Conservation (phyloP, 2,113 vertebrate species). For the Brachyistius frenatus region DNA sequence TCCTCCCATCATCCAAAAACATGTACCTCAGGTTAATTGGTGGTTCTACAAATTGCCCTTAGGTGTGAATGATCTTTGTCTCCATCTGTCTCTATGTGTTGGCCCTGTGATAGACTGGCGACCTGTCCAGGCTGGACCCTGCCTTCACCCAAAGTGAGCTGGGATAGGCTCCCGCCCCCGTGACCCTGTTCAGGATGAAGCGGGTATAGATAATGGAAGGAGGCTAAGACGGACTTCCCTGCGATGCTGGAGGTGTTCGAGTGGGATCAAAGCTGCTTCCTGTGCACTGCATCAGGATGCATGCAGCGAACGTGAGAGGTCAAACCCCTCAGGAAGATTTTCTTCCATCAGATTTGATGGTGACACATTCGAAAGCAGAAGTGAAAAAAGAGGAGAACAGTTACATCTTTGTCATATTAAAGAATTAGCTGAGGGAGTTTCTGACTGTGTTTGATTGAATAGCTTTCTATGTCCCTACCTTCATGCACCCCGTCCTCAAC, state of each 20-base stretch:
- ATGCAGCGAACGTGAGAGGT: not conserved
- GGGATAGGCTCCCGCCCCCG: too few species aligned
- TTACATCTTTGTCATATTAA: conserved; percentile 25
- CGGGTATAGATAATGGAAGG: too few species aligned
- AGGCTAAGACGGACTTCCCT: not conserved
- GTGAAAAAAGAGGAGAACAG: conserved; percentile 10
- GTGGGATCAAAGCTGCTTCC: conserved; percentile 6
- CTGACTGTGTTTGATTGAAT: conserved; percentile 37
- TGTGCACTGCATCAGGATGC: conserved; percentile 7
- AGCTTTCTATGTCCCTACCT: conserved; percentile 16
- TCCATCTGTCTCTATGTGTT: too few species aligned
- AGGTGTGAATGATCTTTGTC: too few species aligned
- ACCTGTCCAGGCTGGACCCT: too few species aligned
- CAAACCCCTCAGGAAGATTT: conserved; percentile 13
- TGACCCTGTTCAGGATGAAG: too few species aligned
- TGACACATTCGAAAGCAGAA: not conserved
- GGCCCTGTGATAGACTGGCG: too few species aligned
- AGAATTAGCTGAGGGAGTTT: conserved; percentile 42
- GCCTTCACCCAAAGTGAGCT: too few species aligned
- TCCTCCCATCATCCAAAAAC: too few species aligned
- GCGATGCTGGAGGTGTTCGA: not conserved
- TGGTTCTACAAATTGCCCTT: too few species aligned
- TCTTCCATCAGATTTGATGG: conserved; percentile 23
- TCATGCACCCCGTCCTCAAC: conserved; percentile 28
- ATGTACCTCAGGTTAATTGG: too few species aligned